Evolutionary conservation across 2,888 invertebrate species (phyloP).

Genomic region (Diarsia rubi): DNA sequence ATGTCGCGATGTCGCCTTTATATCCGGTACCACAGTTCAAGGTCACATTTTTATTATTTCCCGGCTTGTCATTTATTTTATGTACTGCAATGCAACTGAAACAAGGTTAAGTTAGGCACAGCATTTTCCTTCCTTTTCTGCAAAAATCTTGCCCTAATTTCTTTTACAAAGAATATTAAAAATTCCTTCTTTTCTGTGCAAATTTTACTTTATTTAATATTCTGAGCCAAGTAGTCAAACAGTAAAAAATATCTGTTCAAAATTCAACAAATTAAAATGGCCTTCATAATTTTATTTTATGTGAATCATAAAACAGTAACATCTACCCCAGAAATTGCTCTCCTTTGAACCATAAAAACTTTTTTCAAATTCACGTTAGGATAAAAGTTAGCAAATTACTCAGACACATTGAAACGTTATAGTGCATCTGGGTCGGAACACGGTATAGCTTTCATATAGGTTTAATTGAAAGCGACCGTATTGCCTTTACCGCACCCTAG

Average conservation of each 20-base stretch:
- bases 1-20: conserved; percentile 30
- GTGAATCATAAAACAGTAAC: not conserved
- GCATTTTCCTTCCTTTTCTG: not conserved
- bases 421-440: conserved; percentile 37
- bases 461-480: conserved; percentile 58
- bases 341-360: conserved; percentile 13
- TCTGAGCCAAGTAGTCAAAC: not conserved
- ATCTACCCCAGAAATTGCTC: conserved; percentile 7
- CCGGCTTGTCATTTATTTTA: conserved; percentile 34
- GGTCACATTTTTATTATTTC: conserved; percentile 29
- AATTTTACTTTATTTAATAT: not conserved
- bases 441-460: conserved; percentile 26
- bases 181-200: not conserved
- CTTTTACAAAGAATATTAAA: not conserved
- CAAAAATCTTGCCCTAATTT: not conserved
- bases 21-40: conserved; percentile 11
- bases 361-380: conserved; percentile 18
- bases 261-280: not conserved
- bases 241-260: not conserved
- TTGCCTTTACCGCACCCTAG: conserved; percentile 18
- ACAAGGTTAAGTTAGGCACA: not conserved
- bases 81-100: not conserved
- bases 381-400: conserved; percentile 22
- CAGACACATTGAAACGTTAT: conserved; percentile 33
- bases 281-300: conserved; percentile 10